phyloP scores from a whole-genome alignment of 2,888 invertebrate species.

The Diarsia mendica region DNA sequence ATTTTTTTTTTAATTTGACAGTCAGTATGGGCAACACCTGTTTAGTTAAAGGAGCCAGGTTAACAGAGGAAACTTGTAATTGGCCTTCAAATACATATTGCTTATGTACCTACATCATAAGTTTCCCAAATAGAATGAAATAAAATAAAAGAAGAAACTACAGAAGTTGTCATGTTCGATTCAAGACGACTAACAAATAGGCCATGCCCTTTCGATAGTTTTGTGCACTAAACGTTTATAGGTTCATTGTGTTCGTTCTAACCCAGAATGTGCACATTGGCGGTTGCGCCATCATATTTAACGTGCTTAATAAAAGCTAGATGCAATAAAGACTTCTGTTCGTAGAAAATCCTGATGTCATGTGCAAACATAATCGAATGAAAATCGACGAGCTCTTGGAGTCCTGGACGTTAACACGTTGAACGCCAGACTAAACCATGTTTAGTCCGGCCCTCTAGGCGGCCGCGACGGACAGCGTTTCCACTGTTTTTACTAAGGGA shows the following conservation, averaged over 20 bases:
- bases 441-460: too few species aligned
- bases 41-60: too few species aligned
- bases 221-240: constrained; percentile 18
- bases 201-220: constrained; percentile 4
- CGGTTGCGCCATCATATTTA: constrained; percentile 14
- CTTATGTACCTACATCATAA: too few species aligned
- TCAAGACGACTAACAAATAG: constrained; percentile 18
- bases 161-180: neutral
- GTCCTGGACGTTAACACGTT: too few species aligned
- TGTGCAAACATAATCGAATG: neutral
- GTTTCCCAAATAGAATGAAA: too few species aligned
- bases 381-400: neutral
- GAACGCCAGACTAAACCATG: too few species aligned
- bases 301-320: neutral
- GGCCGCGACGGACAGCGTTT: too few species aligned
- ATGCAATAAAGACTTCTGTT: neutral
- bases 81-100: too few species aligned
- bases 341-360: neutral
- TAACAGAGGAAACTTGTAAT: too few species aligned
- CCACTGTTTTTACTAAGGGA: too few species aligned
- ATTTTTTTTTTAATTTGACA: too few species aligned
- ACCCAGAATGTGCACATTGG: constrained; percentile 31
- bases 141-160: neutral
- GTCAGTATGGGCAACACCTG: too few species aligned
- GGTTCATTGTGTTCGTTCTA: constrained; percentile 32